A percentile compares a stretch with the other conserved stretches of the same genome.
Conservation (phyloP, 2,888 invertebrate genomes). For the Drosophila pegasa region DNA sequence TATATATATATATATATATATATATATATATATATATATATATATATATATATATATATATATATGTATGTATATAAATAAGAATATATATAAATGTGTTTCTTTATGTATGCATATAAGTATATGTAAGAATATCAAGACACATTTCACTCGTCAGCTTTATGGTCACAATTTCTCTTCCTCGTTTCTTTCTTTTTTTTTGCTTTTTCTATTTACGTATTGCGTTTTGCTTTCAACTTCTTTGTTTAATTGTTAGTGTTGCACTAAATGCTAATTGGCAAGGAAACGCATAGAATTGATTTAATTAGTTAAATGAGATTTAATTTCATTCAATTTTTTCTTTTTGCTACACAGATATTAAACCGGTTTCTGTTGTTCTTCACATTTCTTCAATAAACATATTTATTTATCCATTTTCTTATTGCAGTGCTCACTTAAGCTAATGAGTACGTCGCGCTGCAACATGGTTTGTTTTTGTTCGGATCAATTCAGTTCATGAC, state of each 20-base stretch:
- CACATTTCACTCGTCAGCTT: constrained; percentile 12
- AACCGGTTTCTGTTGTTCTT: constrained; percentile 2
- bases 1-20: neutral
- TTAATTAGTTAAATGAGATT: neutral
- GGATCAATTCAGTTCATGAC: constrained; percentile 77
- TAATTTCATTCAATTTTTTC: constrained; percentile 13
- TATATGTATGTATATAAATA: neutral
- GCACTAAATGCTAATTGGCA: constrained; percentile 25
- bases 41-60: neutral
- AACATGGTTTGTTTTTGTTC: constrained; percentile 36
- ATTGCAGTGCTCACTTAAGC: neutral
- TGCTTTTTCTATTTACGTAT: constrained; percentile 8
- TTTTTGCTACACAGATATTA: constrained; percentile 7
- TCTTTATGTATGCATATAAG: constrained; percentile 4
- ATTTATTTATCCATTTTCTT: neutral
- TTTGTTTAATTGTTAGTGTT: constrained; percentile 2
- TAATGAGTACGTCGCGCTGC: constrained; percentile 16
- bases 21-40: neutral
- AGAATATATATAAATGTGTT: neutral
- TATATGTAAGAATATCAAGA: constrained; percentile 11
- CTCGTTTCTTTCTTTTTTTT: neutral
- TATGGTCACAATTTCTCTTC: constrained; percentile 15
- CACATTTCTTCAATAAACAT: constrained; percentile 2
- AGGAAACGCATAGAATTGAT: neutral
- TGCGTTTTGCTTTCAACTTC: constrained; percentile 1